Base-by-base conservation (phyloP, 2,888 invertebrate species). In the Protophormia terraenovae region DNA sequence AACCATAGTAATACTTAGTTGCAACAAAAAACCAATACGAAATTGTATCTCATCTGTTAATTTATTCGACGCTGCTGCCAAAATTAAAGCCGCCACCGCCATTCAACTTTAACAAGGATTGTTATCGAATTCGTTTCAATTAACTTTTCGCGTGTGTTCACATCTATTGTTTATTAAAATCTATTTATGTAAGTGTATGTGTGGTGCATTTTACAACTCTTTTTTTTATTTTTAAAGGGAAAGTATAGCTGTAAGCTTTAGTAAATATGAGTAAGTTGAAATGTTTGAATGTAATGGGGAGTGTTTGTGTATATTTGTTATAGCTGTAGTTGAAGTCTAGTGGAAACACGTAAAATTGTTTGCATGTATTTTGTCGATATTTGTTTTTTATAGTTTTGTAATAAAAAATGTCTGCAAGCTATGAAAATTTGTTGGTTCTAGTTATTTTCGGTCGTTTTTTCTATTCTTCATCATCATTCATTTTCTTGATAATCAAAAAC, bases 401-500 rank as follows among this genome's bases (percentile, higher is more conserved):
- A 83, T 83, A 83, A 83, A 83, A 77, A 76, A 71, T 83, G 82
- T 83, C 82, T 83, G 82, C 71, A 71, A 83, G 76, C 82, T 38
- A 83, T 83, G 62, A 83, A 83, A 76, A 72, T 71, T 55, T 64
- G 45, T 47, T 47, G n/a, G 35, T 62, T 35, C 3, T 62, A 1
- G 14, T 53, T 53, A 12, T 66, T 41, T 53, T 7, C 4, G 12
- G 27, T 38, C 22, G 22, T 62, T 27, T 32, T 10, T 12, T 35
- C 5, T 2, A 16, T 66, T 41, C 4, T 79, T 72, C 41, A 53
- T 62, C 16, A 19, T 41, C 60, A 72, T 58, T 64, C 66, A 80
- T 47, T 73, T 73, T n/a, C n/a, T 47, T 71, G 75, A 62, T 76
- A 55, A 71, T 76, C 82, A 82, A 82, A 69, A 64, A 76, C 69